Evolutionary conservation across 2,113 vertebrate genomes (phyloP).

Genomic region (Gymnarchus niloticus): DNA sequence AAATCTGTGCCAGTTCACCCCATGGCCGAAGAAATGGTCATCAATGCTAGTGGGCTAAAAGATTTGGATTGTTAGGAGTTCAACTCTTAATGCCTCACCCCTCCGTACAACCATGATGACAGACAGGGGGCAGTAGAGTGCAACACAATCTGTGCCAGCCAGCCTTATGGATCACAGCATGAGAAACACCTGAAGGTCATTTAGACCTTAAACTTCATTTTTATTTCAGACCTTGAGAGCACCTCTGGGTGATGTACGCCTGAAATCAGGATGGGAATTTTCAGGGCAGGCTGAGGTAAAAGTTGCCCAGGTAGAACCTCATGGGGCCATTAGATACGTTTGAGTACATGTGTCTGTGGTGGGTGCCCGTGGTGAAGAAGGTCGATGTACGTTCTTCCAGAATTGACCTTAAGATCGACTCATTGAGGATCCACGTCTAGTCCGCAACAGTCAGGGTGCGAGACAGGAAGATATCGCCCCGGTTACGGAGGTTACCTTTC

Average conservation of each 20-base stretch:
- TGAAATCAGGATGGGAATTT: background rate
- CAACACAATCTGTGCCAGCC: background rate
- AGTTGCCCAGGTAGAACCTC: background rate
- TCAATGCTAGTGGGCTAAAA: background rate
- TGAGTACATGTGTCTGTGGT: background rate
- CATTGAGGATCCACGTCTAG: background rate
- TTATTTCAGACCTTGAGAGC: background rate
- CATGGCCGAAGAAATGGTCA: background rate
- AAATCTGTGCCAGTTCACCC: background rate
- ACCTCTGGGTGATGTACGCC: background rate
- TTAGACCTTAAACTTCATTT: no score
- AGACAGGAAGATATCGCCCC: background rate
- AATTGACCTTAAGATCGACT: background rate
- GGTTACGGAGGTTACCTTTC: background rate
- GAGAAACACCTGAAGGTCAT: background rate
- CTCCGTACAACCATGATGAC: background rate
- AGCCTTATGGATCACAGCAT: background rate
- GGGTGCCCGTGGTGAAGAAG: background rate
- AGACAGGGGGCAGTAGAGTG: conserved; percentile 9
- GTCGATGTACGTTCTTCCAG: background rate
- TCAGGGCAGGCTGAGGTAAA: background rate
- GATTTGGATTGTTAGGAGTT: background rate
- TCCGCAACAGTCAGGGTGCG: background rate
- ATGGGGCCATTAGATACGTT: background rate
- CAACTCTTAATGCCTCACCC: background rate